Base-by-base conservation (phyloP, 2,888 invertebrate species). In the Sinodicranocentrus sp. region DNA sequence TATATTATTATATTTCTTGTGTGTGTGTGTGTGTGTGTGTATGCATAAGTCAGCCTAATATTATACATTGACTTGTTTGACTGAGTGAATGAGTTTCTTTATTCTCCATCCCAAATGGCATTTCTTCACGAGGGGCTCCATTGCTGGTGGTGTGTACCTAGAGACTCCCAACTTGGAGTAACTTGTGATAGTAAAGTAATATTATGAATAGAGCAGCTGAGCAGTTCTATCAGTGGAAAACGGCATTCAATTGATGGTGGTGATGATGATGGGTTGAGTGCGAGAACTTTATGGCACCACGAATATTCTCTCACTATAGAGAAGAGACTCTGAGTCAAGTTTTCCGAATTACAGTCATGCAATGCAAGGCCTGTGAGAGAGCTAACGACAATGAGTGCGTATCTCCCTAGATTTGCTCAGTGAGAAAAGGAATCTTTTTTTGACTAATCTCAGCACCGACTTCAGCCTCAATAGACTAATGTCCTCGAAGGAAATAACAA, bases 401-500 rank as follows among this genome's bases (percentile, higher is more conserved):
- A 75, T 76, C 75, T 82, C 75, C 52, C 61, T 76, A 83, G 83
- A 83, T 83, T 83, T 83, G 65, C 76, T 75, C 63, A 68, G 82
- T 48, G 76, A 76, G 76, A 82, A 82, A 76, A 83, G 71, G 82
- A 82, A 70, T 3, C 3, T 82, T 76, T 82, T 76, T 75, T 76
- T 76, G 82, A 82, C 83, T 83, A 83, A 83, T 83, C 83, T 83
- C 77, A 52, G 75, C 57, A 83, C 70, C 76, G 83, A 83, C 83
- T 82, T 82, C n/a, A 82, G 75, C 82, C 70, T 76, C 75, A 82
- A 75, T 82, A 75, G 63, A 75, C 82, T 76, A 83, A 83, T 83
- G 83, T 83, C 63, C 83, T 72, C 59, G 75, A 77, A 76, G 77
- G 75, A 76, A 75, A 82, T 70, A 82, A 82, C 82, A 82, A 83